Evolutionary conservation across 35 echinoderm and acorn worm species (phyloP), one percentile per base, ranked within the genome.

Genomic region (Diadema setosum): DNA sequence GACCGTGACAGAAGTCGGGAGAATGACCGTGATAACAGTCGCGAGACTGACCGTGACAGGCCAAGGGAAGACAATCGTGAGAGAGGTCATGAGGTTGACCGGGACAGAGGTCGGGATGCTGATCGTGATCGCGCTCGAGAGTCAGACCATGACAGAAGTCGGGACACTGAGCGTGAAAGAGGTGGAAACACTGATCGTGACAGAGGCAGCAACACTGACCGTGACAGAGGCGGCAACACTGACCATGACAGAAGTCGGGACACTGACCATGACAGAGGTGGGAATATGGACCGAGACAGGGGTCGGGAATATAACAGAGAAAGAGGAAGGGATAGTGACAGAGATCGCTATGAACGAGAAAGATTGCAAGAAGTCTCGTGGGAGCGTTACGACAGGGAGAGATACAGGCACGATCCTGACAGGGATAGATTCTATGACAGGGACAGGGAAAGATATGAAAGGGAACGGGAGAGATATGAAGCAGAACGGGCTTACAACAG

Each of bases 361-460:
- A 70, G 65, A 70, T n/a, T n/a, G n/a, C n/a, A n/a, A n/a, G n/a
- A n/a, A n/a, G n/a, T n/a, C n/a, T n/a, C n/a, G n/a, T n/a, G n/a
- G n/a, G 65, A 33, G 8, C 40, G 56, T 25, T 5, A 50, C 49
- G 80, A 82, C 20, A 82, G 23, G 49, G 60, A 69, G 14, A 73
- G 58, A 21, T 29, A 57, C n/a, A n/a, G n/a, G n/a, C n/a, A n/a
- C n/a, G n/a, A n/a, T n/a, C n/a, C n/a, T n/a, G n/a, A n/a, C n/a
- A n/a, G n/a, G n/a, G n/a, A n/a, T n/a, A n/a, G n/a, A n/a, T n/a
- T n/a, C 40, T 36, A 35, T 8, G 83, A 85, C 4, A 73, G 34
- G 58, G 56, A 70, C 12, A 81, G 70, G 12, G 86, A 88, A 2
- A 80, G 69, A 80, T 60, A 88, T 2, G 70, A 55, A 16, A 23